These are phyloP conservation scores for Pseudorectes ferrugineus DNA, from an alignment of 2,113 vertebrate genomes.

Conservation along the genomic window DNA sequence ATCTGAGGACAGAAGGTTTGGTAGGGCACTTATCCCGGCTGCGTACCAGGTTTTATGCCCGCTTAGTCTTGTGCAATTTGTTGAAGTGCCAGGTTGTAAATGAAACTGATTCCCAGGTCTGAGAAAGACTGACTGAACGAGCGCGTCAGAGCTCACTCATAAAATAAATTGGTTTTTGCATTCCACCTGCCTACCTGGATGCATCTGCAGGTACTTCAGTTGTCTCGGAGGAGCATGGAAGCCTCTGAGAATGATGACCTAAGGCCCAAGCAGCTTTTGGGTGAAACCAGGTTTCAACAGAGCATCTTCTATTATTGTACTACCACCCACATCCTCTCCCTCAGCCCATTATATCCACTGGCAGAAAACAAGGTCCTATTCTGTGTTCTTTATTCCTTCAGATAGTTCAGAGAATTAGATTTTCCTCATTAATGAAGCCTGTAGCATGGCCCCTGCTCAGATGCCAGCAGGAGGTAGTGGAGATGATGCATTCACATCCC, in stretches of 20 bases:
- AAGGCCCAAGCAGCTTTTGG: not conserved
- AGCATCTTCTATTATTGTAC: not conserved
- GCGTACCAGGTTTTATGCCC: not conserved
- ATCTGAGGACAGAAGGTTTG: not conserved
- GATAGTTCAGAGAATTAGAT: not conserved
- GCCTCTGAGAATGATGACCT: not conserved
- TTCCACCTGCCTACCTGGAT: not conserved
- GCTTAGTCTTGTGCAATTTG: not conserved
- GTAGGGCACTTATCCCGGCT: not conserved
- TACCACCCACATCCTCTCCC: not conserved
- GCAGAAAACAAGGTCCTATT: not conserved
- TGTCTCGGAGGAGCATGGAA: not conserved
- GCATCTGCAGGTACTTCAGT: not conserved
- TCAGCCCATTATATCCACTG: not conserved
- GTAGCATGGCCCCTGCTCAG: not conserved
- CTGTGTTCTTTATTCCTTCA: not conserved
- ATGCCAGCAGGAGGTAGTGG: not conserved
- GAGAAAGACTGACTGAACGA: not conserved
- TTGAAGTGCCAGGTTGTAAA: not conserved
- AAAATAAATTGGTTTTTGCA: not conserved
- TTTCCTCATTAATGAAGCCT: not conserved
- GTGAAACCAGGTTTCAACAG: not conserved
- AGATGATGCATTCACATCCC: not conserved
- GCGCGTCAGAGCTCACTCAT: not conserved
- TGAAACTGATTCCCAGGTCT: not conserved